Percentiles rank a stretch among this genome's conserved stretches.
Evolutionary conservation across 2,888 invertebrate genomes (phyloP).

Genomic region (Hirtodrosophila alboralis): DNA sequence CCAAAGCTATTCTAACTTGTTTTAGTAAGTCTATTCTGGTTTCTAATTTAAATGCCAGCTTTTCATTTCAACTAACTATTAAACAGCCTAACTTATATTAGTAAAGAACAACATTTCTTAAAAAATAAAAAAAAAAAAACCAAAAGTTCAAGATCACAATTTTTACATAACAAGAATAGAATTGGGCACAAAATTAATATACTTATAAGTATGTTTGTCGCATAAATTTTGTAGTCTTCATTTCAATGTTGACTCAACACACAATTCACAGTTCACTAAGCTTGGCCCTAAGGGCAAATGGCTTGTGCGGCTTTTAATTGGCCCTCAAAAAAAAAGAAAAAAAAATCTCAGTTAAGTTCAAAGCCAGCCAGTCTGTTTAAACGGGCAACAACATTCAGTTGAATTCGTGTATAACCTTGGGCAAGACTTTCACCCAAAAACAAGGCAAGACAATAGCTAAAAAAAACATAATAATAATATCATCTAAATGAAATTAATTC

Average conservation of each 20-base stretch:
- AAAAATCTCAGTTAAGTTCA: constrained; percentile 35
- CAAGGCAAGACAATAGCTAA: constrained; percentile 20
- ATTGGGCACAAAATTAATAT: too few relatives aligned
- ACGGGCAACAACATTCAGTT: constrained; percentile 28
- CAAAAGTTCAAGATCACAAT: too few relatives aligned
- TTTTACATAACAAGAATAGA: too few relatives aligned
- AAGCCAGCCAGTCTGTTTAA: constrained; percentile 49
- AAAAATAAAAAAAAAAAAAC: too few relatives aligned
- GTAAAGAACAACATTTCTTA: too few relatives aligned
- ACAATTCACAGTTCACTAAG: constrained; percentile 41
- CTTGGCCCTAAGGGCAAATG: constrained; percentile 44
- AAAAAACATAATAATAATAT: constrained; percentile 20
- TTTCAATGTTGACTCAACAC: constrained; percentile 6
- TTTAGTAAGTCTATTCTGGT: too few relatives aligned
- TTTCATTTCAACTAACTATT: too few relatives aligned
- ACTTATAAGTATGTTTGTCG: too few relatives aligned
- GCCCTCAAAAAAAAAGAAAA: constrained; percentile 19
- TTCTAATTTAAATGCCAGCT: too few relatives aligned
- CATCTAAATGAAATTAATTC: constrained; percentile 54
- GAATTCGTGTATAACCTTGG: constrained; percentile 57
- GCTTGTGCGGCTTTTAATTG: constrained; percentile 33
- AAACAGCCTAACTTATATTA: too few relatives aligned
- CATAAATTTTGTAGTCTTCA: too few relatives aligned
- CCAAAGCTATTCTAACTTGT: too few relatives aligned
- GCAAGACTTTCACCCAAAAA: constrained; percentile 57